Conservation (phyloP, 2,888 invertebrate species). For the Caenorhabditis imperialis region DNA sequence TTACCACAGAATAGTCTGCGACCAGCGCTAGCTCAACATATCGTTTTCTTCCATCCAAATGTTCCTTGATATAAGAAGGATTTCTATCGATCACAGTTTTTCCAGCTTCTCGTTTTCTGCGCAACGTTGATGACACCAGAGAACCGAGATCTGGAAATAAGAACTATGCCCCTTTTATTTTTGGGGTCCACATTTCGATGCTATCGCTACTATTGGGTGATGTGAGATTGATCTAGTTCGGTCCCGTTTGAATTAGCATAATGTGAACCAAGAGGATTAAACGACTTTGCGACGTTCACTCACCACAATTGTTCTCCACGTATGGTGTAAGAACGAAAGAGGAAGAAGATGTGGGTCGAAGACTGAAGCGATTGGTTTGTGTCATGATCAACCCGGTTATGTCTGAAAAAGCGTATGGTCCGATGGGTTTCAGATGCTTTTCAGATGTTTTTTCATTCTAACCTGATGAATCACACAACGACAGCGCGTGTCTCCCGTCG, state of each 20-base stretch:
- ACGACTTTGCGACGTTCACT: background rate
- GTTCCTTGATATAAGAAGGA: conserved; percentile 70
- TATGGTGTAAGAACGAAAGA: conserved; percentile 41
- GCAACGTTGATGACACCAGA: conserved; percentile 5
- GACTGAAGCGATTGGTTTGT: conserved; percentile 44
- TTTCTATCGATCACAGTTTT: conserved; percentile 42
- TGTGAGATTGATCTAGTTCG: no score
- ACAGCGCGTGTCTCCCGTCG: conserved; percentile 43
- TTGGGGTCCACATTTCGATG: no score
- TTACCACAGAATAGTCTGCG: conserved; percentile 75
- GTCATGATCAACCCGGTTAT: conserved; percentile 45
- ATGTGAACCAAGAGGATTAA: no score
- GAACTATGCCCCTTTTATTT: no score
- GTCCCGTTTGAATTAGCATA: no score
- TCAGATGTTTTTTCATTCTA: background rate
- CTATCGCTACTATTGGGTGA: no score
- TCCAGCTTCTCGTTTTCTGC: conserved; percentile 35
- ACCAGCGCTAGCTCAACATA: conserved; percentile 75
- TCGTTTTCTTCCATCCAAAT: conserved; percentile 67
- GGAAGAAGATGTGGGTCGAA: conserved; percentile 17
- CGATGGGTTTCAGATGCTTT: no score
- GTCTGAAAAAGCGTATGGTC: conserved; percentile 25
- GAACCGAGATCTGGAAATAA: conserved; percentile 34
- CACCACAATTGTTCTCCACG: conserved; percentile 45
- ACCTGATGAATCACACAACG: conserved; percentile 38